A percentile compares a stretch with the other conserved stretches of the same genome.
Evolutionary conservation across 2,113 vertebrate genomes (phyloP).

Genomic region (Spheniscus mendiculus): DNA sequence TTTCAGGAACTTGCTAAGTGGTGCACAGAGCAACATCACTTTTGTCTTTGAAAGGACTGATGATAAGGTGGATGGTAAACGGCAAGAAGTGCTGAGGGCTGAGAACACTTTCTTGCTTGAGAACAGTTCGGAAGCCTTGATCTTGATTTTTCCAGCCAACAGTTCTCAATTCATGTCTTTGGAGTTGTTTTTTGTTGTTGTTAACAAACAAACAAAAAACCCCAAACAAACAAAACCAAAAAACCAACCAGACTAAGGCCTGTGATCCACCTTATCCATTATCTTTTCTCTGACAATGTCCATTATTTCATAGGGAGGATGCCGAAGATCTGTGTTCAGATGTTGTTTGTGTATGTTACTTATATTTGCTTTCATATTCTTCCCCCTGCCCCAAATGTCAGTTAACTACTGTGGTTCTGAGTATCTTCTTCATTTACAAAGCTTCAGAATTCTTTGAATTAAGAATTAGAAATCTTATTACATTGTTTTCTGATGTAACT

Average conservation of each 20-base stretch:
- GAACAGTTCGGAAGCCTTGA: background rate
- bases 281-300: background rate
- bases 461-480: background rate
- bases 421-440: background rate
- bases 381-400: background rate
- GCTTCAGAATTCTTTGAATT: background rate
- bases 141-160: background rate
- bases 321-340: background rate
- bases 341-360: background rate
- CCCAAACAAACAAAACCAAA: background rate
- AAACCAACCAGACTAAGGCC: background rate
- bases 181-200: background rate
- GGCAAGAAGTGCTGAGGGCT: background rate
- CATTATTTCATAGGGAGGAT: background rate
- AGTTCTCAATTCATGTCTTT: background rate
- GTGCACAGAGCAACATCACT: fast-evolving
- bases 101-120: background rate
- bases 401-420: background rate
- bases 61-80: background rate
- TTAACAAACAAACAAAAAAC: too few relatives aligned
- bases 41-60: background rate
- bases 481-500: background rate
- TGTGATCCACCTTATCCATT: background rate
- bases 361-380: background rate
- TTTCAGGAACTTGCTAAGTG: background rate